Conservation (phyloP, 2,113 vertebrate species). For the Felis chaus region DNA sequence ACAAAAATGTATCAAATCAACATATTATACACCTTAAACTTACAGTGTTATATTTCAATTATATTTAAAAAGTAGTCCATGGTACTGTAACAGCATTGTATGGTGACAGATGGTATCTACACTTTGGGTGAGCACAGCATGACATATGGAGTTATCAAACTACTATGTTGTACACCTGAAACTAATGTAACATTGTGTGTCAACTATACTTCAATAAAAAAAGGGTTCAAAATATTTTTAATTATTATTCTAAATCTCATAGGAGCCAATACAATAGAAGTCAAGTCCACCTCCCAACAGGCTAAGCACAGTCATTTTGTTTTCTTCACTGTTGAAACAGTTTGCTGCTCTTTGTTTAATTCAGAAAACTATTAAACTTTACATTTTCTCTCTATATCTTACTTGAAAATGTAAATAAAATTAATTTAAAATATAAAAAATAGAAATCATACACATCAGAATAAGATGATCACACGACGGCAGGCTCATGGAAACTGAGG, state of each 20-base stretch:
- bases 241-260: neutral
- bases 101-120: neutral
- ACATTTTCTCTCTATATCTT: neutral
- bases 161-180: neutral
- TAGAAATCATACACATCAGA: neutral
- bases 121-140: neutral
- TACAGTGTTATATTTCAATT: neutral
- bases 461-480: neutral
- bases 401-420: neutral
- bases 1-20: neutral
- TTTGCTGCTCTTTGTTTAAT: neutral
- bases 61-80: neutral
- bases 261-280: neutral
- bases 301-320: neutral
- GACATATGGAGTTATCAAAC: neutral
- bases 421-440: neutral
- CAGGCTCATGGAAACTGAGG: neutral
- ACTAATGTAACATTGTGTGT: neutral
- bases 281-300: neutral
- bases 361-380: neutral
- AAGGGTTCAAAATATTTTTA: neutral
- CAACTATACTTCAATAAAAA: neutral
- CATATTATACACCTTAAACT: neutral
- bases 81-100: neutral
- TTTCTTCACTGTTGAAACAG: neutral